A percentile compares a stretch with the other conserved stretches of the same genome.
phyloP scores from a whole-genome alignment of 1,140 invertebrate genomes.

The Drosophila ohnishii region DNA sequence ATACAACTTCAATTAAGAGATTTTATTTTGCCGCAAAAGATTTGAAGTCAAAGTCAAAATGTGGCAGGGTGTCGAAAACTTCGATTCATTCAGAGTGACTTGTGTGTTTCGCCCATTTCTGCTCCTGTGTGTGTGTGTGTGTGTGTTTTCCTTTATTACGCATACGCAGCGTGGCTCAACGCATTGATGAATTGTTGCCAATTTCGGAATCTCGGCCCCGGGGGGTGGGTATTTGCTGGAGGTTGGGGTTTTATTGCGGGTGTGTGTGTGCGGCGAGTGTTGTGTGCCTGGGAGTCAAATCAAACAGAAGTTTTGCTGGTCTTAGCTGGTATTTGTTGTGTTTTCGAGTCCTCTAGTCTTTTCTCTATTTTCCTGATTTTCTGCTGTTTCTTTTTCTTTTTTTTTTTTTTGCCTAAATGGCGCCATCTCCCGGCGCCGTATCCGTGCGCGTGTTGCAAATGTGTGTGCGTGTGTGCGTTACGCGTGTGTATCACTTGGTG shows the following conservation, averaged over 20 bases:
- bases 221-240: neutral
- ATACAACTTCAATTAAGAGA: neutral
- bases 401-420: slow-evolving; percentile 48
- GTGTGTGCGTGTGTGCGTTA: slow-evolving; percentile 26
- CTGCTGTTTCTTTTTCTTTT: slow-evolving; percentile 3
- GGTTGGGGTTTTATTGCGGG: neutral
- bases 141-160: slow-evolving; percentile 57
- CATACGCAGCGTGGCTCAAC: slow-evolving; percentile 62
- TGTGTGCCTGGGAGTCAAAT: slow-evolving; percentile 48
- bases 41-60: neutral
- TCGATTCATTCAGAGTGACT: slow-evolving; percentile 6
- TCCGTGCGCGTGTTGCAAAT: slow-evolving; percentile 19
- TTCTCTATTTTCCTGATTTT: slow-evolving; percentile 32
- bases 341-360: slow-evolving; percentile 22
- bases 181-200: slow-evolving; percentile 78
- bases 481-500: slow-evolving; percentile 42
- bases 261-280: slow-evolving; percentile 13
- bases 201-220: slow-evolving; percentile 12
- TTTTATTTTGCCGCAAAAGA: neutral
- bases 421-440: slow-evolving; percentile 69
- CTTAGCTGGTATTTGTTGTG: slow-evolving; percentile 50
- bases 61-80: slow-evolving; percentile 2
- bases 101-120: neutral
- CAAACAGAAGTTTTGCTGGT: slow-evolving; percentile 58
- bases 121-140: neutral